Conservation (phyloP, 1,140 invertebrate species). For the Anoplolepis gracilipes region DNA sequence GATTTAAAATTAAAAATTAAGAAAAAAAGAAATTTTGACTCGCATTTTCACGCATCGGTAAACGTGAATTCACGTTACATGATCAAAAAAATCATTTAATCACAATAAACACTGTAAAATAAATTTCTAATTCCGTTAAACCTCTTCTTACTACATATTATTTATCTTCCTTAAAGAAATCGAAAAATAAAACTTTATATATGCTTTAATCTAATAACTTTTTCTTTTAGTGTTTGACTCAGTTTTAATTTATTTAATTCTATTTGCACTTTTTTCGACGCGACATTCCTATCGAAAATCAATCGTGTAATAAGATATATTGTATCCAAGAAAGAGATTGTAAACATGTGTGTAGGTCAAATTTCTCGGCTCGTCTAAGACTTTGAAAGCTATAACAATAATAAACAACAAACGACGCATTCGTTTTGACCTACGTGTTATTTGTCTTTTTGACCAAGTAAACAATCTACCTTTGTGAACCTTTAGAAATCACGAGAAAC, state of each 20-base stretch:
- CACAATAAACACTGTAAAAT: too few relatives aligned
- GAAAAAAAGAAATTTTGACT: too few relatives aligned
- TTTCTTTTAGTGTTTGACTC: background rate
- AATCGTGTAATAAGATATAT: background rate
- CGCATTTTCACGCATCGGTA: too few relatives aligned
- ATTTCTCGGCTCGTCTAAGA: background rate
- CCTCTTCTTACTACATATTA: too few relatives aligned
- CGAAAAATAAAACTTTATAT: conserved; percentile 5
- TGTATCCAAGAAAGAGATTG: background rate
- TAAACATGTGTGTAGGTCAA: background rate
- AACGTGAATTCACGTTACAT: too few relatives aligned
- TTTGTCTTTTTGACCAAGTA: background rate
- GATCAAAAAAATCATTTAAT: too few relatives aligned
- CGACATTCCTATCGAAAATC: background rate
- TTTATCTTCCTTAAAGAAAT: background rate
- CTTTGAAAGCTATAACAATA: background rate
- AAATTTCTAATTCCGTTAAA: too few relatives aligned
- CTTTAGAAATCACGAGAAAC: background rate
- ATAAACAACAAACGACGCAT: background rate
- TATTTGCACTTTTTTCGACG: too few relatives aligned
- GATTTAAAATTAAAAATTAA: too few relatives aligned
- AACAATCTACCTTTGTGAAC: background rate
- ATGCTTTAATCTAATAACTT: background rate
- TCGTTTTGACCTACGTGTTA: conserved; percentile 4
- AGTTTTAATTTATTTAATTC: background rate